Evolutionary conservation across 1,140 invertebrate genomes (phyloP).

Genomic region (Gonioctena quinquepunctata): DNA sequence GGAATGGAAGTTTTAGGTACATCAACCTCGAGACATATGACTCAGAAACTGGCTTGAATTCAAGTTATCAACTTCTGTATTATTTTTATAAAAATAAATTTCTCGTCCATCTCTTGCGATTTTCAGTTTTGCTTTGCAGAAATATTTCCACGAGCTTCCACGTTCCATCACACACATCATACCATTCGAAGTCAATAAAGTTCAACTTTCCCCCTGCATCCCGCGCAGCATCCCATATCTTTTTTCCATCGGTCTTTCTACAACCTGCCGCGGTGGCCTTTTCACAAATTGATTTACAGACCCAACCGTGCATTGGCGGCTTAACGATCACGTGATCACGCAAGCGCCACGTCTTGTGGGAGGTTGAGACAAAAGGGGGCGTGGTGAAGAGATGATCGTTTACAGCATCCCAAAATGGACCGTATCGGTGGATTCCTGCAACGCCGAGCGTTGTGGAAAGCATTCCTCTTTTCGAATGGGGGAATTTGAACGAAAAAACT

Average conservation of each 20-base stretch:
- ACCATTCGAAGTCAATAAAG: neutral
- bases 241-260: neutral
- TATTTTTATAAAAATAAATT: too few relatives aligned
- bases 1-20: too few relatives aligned
- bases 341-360: conserved; percentile 34
- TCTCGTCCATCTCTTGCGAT: too few relatives aligned
- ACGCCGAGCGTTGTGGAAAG: neutral
- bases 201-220: neutral
- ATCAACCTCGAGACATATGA: too few relatives aligned
- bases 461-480: too few relatives aligned
- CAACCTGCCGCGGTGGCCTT: conserved; percentile 7
- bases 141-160: too few relatives aligned
- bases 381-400: conserved; percentile 23
- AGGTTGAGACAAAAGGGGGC: conserved; percentile 42
- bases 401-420: conserved; percentile 28
- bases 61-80: too few relatives aligned
- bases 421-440: neutral
- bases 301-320: conserved; percentile 34
- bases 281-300: conserved; percentile 45
- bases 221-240: neutral
- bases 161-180: neutral
- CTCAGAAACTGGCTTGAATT: too few relatives aligned
- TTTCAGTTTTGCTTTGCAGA: too few relatives aligned
- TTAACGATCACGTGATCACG: conserved; percentile 33
- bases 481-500: too few relatives aligned